These are phyloP conservation scores for Myotis yumanensis DNA, from an alignment of 2,113 vertebrate species.

Conservation along the genomic window DNA sequence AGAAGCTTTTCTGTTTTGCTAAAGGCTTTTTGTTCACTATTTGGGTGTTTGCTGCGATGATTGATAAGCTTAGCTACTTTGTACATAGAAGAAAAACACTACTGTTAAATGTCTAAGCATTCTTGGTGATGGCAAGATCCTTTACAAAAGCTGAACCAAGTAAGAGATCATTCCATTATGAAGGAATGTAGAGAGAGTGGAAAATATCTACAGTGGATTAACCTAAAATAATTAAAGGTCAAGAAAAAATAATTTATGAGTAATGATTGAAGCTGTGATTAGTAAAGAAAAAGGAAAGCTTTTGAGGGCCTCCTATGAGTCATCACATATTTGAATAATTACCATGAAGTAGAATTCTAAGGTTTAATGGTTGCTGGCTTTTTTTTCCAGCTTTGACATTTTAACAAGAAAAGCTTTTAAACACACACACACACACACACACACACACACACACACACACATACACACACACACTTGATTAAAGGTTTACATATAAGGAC, in stretches of 20 bases:
- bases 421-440: too few species aligned
- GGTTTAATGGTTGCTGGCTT: background rate
- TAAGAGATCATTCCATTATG: background rate
- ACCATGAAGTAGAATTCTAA: background rate
- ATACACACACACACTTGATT: background rate
- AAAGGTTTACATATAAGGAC: background rate
- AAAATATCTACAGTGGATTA: constrained; percentile 43
- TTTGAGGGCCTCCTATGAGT: background rate
- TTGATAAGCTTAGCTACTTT: background rate
- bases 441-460: too few species aligned
- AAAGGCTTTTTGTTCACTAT: background rate
- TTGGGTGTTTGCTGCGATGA: background rate
- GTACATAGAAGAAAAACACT: background rate
- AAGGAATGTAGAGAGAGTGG: constrained; percentile 9
- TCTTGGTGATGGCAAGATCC: background rate
- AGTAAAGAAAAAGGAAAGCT: constrained; percentile 23
- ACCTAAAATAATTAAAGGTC: constrained; percentile 45
- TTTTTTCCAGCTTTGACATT: background rate
- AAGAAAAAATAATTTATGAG: constrained; percentile 39
- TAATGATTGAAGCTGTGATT: constrained; percentile 52
- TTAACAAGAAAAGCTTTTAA: background rate
- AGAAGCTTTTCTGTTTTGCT: background rate
- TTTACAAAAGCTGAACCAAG: background rate
- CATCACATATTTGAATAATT: constrained; percentile 41
- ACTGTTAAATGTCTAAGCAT: background rate